phyloP scores from a whole-genome alignment of 2,797 vertebrate genomes.

The Garrulus glandarius region DNA sequence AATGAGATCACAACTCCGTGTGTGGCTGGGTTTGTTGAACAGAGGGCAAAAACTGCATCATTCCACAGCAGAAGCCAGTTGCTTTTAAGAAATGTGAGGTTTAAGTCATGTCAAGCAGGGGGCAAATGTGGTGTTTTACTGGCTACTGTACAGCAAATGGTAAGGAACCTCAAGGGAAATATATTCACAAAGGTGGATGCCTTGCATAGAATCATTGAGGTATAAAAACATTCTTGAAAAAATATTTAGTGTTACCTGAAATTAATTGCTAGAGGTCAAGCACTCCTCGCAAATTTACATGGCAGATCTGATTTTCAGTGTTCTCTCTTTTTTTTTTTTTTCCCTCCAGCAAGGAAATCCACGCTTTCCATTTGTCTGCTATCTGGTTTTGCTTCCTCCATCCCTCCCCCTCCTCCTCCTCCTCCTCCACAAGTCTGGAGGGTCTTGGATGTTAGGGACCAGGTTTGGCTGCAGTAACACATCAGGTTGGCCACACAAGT shows the following conservation, averaged over 20 bases:
- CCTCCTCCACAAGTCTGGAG: not conserved
- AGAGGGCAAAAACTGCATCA: slow-evolving; percentile 53
- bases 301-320: not conserved
- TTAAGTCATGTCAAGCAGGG: not conserved
- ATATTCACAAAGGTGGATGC: not conserved
- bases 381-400: not conserved
- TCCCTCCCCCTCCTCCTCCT: too few species aligned
- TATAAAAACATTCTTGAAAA: slow-evolving; percentile 5
- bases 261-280: slow-evolving; percentile 25
- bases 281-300: not conserved
- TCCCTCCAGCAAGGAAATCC: not conserved
- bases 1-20: slow-evolving; percentile 61
- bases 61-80: slow-evolving; percentile 32
- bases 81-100: slow-evolving; percentile 28
- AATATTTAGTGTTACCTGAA: not conserved
- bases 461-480: not conserved
- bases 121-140: not conserved
- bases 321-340: not conserved
- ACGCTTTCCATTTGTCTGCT: not conserved
- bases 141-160: slow-evolving; percentile 10
- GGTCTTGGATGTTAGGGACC: not conserved
- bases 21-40: slow-evolving; percentile 45
- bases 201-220: not conserved
- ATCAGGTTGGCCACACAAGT: not conserved
- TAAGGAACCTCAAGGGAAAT: not conserved